Evolutionary conservation across 2,113 vertebrate genomes (phyloP), one percentile per base, ranked within the genome.

Genomic region (Petrocephalus zakoni): DNA sequence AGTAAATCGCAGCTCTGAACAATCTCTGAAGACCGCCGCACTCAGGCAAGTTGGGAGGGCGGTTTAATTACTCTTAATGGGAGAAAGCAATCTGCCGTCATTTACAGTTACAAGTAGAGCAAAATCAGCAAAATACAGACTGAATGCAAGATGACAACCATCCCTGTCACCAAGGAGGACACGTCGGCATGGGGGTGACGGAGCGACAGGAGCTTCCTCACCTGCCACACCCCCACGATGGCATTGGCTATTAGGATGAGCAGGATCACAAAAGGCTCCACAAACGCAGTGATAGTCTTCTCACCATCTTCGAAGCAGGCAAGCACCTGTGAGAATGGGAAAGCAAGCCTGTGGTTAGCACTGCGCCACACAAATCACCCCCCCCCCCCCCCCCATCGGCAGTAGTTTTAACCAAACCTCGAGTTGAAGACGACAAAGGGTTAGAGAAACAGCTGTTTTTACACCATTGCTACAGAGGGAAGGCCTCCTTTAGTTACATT

Each of bases 241-340:
- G 86, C 86, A 9, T 87, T 87, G 86, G 86, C 86, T 61, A 87
- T 87, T 22, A 87, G 56, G 22, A 87, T 87, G 5, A 87, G 86
- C 34, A 87, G 21, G 19, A 87, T 87, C 2, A 87, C 86, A 25
- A 87, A 87, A 5, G 86, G 86, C 86, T 87, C 86, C 34, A 87
- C 86, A 10, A 87, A 87, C 15, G 86, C 86, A 19, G 86, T 87
- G 56, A 87, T 46, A 0, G 86, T 87, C 56, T 87, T 55, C 86
- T 87, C 86, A 15, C 86, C 86, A 55, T 87, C 86, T 34, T 87
- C 86, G 56, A 87, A 87, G 53, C 86, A 87, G 56, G 86, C 86
- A 15, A 87, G 86, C 34, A 87, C 86, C 86, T 87, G 4, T n/a
- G 49, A 47, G 49, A 21, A 25, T 0, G 3, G 10, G 47, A 49